Base-by-base conservation (phyloP, 1,140 invertebrate species). In the Drosophila rufa region DNA sequence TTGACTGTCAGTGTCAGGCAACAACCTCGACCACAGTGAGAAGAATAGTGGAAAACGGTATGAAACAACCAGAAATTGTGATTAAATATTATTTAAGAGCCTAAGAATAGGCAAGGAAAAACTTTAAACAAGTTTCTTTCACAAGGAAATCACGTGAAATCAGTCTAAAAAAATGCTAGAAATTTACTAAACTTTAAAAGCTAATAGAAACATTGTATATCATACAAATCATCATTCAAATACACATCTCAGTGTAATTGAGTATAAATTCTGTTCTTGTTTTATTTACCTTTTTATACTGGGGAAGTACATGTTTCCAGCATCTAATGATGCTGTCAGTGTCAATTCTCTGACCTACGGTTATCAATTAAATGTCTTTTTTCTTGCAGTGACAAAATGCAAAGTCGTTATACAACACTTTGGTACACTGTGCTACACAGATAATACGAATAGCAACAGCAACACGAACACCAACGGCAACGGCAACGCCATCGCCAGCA, bases 1-100 rank as follows among this genome's bases (percentile, higher is more conserved):
- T 59, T 73, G 69, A 30, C 53, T 71, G 68, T 50, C 69, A 73
- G 67, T 47, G 36, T 36, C 69, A 71, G 55, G 67, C 50, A 73
- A 27, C 30, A 27, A 27, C 51, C 69, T 59, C 9, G 58, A 56
- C 9, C 17, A 46, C 66, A 69, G 19, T 67, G 61, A 15, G 11
- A 43, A 8, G 50, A 68, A 50, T n/a, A 11, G 1, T 2, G n/a
- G 8, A 59, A 1, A 27, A 17, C n/a, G 2, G 11, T 22, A 12
- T 25, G 1, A 19, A 15, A 38, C 2, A 0, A 1, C 2, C 2
- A 11, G 1, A 25, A 6, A 38, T 56, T 40, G 33, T 1, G 36
- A 55, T 15, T 14, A 19, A 12, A 14, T 51, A 33, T 51, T 51
- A 11, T 0, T 30, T 30, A 1, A 0, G 1, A 8, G 6, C 14